Base-by-base conservation (phyloP, 2,797 vertebrate species). In the Pseudochirops cupreus region DNA sequence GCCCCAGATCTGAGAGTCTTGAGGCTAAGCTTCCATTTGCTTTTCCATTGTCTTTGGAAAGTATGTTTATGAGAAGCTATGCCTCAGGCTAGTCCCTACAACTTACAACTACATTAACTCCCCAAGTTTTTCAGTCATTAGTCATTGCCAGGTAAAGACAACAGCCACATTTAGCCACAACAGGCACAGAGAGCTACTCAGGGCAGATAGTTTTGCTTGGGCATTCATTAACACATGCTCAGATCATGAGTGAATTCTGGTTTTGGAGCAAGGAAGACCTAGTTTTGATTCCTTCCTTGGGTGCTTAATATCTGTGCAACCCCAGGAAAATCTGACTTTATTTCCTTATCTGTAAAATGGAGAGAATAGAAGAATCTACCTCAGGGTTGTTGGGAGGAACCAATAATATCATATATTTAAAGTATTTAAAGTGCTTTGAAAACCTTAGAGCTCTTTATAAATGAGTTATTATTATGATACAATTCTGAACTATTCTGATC, bases 11-110 rank as follows among this genome's bases (percentile, higher is more conserved):
- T 94, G 1, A 58, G 92, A 93, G 54, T 59, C 54, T 52, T 94
- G 50, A 96, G 58, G 55, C 5, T 55, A 46, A 21, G 10, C 6
- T 91, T 90, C 29, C 62, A 94, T 82, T 94, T 95, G 87, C 91
- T 94, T 97, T 94, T 56, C 56, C 16, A 95, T 9, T 93, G 50
- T 31, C 94, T 94, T 92, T 92, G 52, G 26, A 62, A 18, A 96
- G 46, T 0, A 4, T 90, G 28, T 90, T 92, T n/a, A 93, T n/a
- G 26, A 53, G 58, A 93, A 62, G 55, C 29, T 11, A 67, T 24
- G 5, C 14, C 14, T 14, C 52, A 62, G 56, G 62, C 90, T 92
- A 95, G 92, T 21, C 91, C 90, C n/a, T 67, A 92, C 5, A 95
- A 39, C 11, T 93, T 91, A 46, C 62, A 95, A 91, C 50, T 46